Evolutionary conservation across 2,113 vertebrate genomes (phyloP), one percentile per base, ranked within the genome.

Genomic region (Xyliphius kryptos): DNA sequence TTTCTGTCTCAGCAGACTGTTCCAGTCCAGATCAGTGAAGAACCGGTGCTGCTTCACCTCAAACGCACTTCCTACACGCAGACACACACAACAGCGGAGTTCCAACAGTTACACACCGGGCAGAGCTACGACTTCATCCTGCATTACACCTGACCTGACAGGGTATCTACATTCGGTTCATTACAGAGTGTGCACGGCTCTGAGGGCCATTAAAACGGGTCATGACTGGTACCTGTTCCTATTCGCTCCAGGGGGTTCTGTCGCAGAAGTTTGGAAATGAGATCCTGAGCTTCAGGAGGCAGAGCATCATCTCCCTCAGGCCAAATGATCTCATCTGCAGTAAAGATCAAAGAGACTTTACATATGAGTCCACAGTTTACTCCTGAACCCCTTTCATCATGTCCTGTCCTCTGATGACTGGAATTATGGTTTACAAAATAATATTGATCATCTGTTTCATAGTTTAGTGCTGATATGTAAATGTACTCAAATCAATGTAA

Each of bases 31-130:
- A 55, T 90, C 88, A 9, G 80, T 89, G 74, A 98, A 98, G 86
- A 98, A 98, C 0, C 83, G 73, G 68, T 98, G 93, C 80, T 98
- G 92, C 73, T 98, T 97, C 79, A 98, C 95, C 81, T 98, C 95
- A 74, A 76, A 90, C 36, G 94, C 91, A 66, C 94, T 89, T 66
- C 92, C 95, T 97, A 43, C 12, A 46, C 15, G 44, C 14, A 58
- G 8, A 17, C 17, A 62, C 26, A 20, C 3, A 43, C 17, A 57
- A n/a, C n/a, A n/a, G n/a, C n/a, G n/a, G n/a, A n/a, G n/a, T n/a
- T n/a, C n/a, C n/a, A n/a, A n/a, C n/a, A n/a, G n/a, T n/a, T n/a
- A n/a, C n/a, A n/a, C n/a, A n/a, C n/a, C n/a, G n/a, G n/a, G n/a
- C n/a, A n/a, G n/a, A n/a, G n/a, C n/a, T n/a, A n/a, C n/a, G n/a